These are phyloP conservation scores for Steatocranus sp. DNA, from an alignment of 2,797 vertebrate genomes.

Conservation along the genomic window DNA sequence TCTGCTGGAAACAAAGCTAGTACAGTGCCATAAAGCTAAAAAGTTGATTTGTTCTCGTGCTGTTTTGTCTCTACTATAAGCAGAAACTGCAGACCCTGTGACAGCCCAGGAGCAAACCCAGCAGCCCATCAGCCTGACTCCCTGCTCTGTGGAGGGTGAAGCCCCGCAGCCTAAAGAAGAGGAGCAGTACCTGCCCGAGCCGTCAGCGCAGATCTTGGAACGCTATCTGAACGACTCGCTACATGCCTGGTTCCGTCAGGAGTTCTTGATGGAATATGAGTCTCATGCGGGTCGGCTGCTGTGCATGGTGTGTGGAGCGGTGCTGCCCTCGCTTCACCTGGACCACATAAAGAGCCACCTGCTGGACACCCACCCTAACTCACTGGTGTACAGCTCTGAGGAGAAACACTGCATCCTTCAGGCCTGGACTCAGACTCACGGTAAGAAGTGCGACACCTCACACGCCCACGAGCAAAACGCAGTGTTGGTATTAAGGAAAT, in stretches of 20 bases:
- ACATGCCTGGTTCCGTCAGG: slow-evolving; percentile 89
- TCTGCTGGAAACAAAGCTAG: not conserved
- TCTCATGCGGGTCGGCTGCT: slow-evolving; percentile 80
- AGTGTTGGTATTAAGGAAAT: accelerated
- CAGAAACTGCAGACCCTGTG: slow-evolving; percentile 39
- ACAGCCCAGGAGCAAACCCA: slow-evolving; percentile 39
- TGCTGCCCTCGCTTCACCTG: slow-evolving; percentile 85
- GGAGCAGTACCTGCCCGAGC: slow-evolving; percentile 57
- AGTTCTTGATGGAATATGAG: slow-evolving; percentile 94
- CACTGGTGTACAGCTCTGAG: slow-evolving; percentile 81
- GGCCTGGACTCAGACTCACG: slow-evolving; percentile 80
- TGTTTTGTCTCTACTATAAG: not conserved
- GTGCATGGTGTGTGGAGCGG: slow-evolving; percentile 87
- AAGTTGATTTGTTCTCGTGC: accelerated
- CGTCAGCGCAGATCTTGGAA: slow-evolving; percentile 73
- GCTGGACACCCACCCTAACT: slow-evolving; percentile 84
- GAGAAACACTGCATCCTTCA: slow-evolving; percentile 87
- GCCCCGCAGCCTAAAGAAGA: slow-evolving; percentile 14
- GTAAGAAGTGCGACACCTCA: slow-evolving; percentile 30
- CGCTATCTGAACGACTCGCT: slow-evolving; percentile 88
- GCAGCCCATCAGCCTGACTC: slow-evolving; percentile 14
- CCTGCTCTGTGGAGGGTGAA: slow-evolving; percentile 22
- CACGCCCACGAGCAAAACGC: not conserved
- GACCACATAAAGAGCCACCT: slow-evolving; percentile 90
- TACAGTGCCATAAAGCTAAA: not conserved